These are phyloP conservation scores for Lamellibrachia columna DNA, from an alignment of 2,888 invertebrate genomes.

Conservation along the genomic window DNA sequence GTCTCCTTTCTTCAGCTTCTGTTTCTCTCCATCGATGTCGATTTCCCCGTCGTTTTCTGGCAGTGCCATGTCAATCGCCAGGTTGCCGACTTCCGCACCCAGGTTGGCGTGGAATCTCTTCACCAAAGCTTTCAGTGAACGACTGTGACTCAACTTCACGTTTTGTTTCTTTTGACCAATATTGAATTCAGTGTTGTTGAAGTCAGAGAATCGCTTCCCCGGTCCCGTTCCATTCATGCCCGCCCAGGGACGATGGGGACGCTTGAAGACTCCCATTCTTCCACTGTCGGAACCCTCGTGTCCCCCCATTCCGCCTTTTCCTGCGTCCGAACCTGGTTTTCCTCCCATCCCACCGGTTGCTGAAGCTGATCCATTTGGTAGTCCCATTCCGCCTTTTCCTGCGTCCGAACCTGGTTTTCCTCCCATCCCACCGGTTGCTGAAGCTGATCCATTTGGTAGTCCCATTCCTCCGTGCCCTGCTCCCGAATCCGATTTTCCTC, in stretches of 20 bases:
- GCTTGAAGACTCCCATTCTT: neutral
- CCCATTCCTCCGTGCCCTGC: neutral
- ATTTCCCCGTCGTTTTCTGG: neutral
- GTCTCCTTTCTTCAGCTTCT: neutral
- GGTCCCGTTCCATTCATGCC: neutral
- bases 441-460: neutral
- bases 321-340: neutral
- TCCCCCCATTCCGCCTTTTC: neutral
- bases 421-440: neutral
- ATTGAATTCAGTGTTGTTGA: neutral
- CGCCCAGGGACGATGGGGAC: neutral
- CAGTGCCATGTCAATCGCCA: neutral
- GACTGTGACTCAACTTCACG: neutral
- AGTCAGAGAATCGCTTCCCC: slow-evolving; percentile 6
- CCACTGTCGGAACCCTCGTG: neutral
- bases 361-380: neutral
- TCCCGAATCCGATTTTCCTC: neutral
- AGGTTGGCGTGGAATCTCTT: neutral
- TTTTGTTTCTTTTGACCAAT: neutral
- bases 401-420: neutral
- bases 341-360: neutral
- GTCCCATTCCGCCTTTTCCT: neutral
- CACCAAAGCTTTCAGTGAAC: neutral
- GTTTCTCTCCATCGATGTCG: slow-evolving; percentile 4
- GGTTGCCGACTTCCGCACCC: neutral